Conservation (phyloP, 2,888 invertebrate genomes). For the Kuschelorhynchus macadamiae region DNA sequence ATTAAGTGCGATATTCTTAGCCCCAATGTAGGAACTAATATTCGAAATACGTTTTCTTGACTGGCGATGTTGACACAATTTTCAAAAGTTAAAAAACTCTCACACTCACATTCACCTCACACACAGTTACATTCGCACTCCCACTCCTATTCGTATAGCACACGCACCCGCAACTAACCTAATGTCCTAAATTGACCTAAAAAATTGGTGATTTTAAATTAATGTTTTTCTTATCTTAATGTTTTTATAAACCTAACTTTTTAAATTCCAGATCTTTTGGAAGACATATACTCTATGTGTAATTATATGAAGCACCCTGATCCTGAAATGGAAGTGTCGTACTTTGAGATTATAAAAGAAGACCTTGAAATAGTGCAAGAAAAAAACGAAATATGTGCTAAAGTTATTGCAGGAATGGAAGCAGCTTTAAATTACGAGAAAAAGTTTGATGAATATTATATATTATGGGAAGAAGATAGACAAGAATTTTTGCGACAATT, state of each 20-base stretch:
- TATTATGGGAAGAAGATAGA: constrained; percentile 86
- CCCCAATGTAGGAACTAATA: no score
- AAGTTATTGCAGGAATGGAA: constrained; percentile 63
- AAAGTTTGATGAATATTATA: constrained; percentile 78
- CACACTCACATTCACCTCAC: no score
- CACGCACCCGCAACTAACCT: no score
- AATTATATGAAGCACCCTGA: constrained; percentile 78
- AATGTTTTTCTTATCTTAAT: neutral
- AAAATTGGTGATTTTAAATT: no score
- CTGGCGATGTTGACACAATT: no score
- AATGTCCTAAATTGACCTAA: no score
- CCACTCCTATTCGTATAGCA: no score
- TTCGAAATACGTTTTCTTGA: no score
- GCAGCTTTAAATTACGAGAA: constrained; percentile 67
- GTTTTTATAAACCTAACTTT: neutral
- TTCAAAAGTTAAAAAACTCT: no score
- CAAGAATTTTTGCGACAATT: constrained; percentile 83
- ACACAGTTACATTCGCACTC: no score
- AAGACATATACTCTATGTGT: constrained; percentile 84
- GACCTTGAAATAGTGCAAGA: constrained; percentile 70
- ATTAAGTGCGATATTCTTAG: no score
- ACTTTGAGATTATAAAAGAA: constrained; percentile 72
- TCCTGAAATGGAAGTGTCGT: constrained; percentile 66
- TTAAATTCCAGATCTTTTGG: constrained; percentile 70
- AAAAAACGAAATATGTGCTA: constrained; percentile 64